Evolutionary conservation across 2,797 vertebrate species (phyloP).

Genomic region (Euthynnus affinis): DNA sequence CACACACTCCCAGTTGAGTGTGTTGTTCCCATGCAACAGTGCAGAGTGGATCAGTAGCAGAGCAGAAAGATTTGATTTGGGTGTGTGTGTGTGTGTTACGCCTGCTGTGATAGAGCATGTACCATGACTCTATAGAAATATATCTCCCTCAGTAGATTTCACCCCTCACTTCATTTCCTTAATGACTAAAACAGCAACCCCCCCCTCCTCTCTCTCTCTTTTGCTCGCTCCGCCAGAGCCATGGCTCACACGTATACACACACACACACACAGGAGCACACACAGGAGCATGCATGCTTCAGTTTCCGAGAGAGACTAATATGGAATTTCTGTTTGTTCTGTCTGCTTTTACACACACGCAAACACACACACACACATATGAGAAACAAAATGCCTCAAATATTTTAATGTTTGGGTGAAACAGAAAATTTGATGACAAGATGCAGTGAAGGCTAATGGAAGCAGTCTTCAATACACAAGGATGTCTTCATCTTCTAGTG

Average conservation of each 20-base stretch:
- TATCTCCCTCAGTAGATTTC: slow-evolving; percentile 78
- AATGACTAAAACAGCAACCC: slow-evolving; percentile 76
- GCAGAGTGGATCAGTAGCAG: slow-evolving; percentile 64
- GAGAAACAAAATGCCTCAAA: slow-evolving; percentile 1
- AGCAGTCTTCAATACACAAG: background rate
- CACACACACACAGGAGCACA: slow-evolving; percentile 24
- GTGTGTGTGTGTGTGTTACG: slow-evolving; percentile 34
- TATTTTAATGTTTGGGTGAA: background rate
- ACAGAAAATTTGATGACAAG: background rate
- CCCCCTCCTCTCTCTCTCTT: slow-evolving; percentile 28
- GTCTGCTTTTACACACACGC: background rate
- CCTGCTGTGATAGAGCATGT: slow-evolving; percentile 77
- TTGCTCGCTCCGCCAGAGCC: slow-evolving; percentile 17
- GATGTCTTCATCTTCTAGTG: background rate
- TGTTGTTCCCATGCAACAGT: slow-evolving; percentile 52
- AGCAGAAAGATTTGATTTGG: slow-evolving; percentile 69
- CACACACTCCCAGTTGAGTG: slow-evolving; percentile 13
- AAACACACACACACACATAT: no score
- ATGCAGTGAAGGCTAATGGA: background rate
- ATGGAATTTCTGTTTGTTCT: background rate
- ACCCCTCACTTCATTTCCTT: slow-evolving; percentile 82
- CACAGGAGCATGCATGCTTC: background rate
- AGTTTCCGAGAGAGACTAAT: background rate
- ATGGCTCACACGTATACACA: slow-evolving; percentile 16
- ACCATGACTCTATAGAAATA: slow-evolving; percentile 80